Evolutionary conservation across 2,888 invertebrate genomes (phyloP).

Genomic region (Candidula unifasciata): DNA sequence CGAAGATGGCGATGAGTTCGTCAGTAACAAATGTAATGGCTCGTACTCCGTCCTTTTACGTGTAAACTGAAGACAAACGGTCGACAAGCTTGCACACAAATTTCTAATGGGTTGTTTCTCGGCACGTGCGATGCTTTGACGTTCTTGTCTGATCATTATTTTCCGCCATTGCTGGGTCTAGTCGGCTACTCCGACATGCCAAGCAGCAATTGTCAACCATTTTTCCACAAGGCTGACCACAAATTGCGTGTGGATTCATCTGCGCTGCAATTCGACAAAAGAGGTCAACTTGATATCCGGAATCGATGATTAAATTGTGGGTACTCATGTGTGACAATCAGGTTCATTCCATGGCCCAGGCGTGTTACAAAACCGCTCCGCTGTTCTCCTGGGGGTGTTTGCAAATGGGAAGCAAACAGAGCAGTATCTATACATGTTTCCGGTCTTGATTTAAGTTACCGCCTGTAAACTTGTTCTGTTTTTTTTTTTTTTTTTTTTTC

Average conservation of each 20-base stretch:
- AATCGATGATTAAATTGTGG: constrained; percentile 43
- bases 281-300: background rate
- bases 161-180: background rate
- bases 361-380: background rate
- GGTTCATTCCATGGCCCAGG: background rate
- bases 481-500: no score
- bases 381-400: background rate
- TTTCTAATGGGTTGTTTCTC: constrained; percentile 39
- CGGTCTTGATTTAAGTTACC: no score
- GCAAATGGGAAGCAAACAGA: background rate
- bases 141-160: constrained; percentile 12
- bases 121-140: constrained; percentile 25
- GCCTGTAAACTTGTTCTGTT: no score
- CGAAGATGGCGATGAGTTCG: background rate
- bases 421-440: no score
- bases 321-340: constrained; percentile 36
- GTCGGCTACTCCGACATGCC: constrained; percentile 5
- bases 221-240: constrained; percentile 30
- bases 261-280: background rate
- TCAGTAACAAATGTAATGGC: background rate
- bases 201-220: constrained; percentile 6
- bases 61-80: constrained; percentile 18
- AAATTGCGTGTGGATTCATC: constrained; percentile 25
- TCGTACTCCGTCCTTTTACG: background rate
- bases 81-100: background rate